A percentile compares a stretch with the other conserved stretches of the same genome.
Conservation (phyloP, 2,797 vertebrate genomes). For the Lindbergichthys nudifrons region DNA sequence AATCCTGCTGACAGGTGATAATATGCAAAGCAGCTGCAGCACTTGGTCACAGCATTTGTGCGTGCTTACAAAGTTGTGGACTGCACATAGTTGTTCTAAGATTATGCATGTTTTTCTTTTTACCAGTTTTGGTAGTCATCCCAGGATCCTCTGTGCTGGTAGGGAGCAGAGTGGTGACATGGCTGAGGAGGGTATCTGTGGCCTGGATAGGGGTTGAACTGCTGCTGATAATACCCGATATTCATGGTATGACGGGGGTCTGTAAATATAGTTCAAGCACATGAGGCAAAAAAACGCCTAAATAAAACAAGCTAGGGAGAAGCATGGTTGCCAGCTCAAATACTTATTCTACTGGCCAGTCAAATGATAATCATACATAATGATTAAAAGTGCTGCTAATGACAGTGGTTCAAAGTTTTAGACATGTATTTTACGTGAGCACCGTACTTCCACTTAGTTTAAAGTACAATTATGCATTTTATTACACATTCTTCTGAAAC, state of each 20-base stretch:
- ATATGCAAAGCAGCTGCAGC: constrained; percentile 5
- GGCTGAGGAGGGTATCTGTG: constrained; percentile 22
- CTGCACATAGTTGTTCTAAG: neutral
- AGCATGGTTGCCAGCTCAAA: neutral
- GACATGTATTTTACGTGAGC: no score
- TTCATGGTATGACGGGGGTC: constrained; percentile 20
- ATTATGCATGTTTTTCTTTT: neutral
- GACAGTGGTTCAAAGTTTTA: neutral
- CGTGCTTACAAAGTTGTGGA: neutral
- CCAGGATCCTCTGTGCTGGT: neutral
- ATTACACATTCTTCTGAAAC: no score
- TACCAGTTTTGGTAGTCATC: constrained; percentile 46
- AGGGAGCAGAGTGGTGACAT: neutral
- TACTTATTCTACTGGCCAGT: neutral
- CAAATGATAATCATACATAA: neutral
- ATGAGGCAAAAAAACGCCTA: neutral
- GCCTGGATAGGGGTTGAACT: constrained; percentile 1
- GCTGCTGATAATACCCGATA: constrained; percentile 22
- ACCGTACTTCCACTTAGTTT: no score
- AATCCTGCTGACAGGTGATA: neutral
- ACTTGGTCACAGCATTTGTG: neutral
- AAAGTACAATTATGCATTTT: neutral
- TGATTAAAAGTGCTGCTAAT: neutral
- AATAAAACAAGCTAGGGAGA: neutral
- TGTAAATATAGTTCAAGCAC: constrained; percentile 21